Base-by-base conservation (phyloP, 2,797 vertebrate species). In the Somateria mollissima region DNA sequence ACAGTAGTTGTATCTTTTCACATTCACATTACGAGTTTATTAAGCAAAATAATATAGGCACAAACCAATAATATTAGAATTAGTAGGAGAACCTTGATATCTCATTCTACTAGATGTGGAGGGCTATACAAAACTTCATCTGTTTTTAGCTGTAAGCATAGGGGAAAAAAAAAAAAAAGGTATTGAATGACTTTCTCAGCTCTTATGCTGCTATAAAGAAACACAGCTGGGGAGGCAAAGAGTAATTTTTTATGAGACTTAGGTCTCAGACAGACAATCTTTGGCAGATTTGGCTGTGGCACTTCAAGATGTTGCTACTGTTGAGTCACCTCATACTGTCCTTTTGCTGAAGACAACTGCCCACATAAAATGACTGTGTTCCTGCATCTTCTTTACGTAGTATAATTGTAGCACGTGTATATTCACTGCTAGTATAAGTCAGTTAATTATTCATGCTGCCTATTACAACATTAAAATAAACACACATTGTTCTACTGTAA, bases 91-190 rank as follows among this genome's bases (percentile, higher is more conserved):
- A 70, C 47, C 90, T 92, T 30, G 61, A 32, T 74, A 19, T 49
- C 45, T 73, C 19, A 51, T 76, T 87, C 49, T 77, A 8, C 51
- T 51, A 51, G 4, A 6, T 10, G 81, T 18, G 41, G 20, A 8
- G 3, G 41, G 14, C 12, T 47, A 25, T 54, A 37, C 16, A 83
- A 80, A 89, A 51, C 7, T 57, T 49, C 43, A 25, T 6, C 10
- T 85, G 6, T 2, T 90, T 75, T 91, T 54, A 85, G 18, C 32
- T 61, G 58, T 58, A 93, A 69, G 20, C 4, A 25, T 3, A 13
- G 2, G 24, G 11, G 1, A 4, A 6, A 49, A 53, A 1, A 4
- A 6, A 49, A 53, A 65, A 64, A 13, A 56, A 58, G 8, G 4
- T 77, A 66, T 53, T 30, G 41, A 82, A 89, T 13, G 7, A 45